Evolutionary conservation across 2,888 invertebrate species (phyloP).

Genomic region (Resseliella maxima): DNA sequence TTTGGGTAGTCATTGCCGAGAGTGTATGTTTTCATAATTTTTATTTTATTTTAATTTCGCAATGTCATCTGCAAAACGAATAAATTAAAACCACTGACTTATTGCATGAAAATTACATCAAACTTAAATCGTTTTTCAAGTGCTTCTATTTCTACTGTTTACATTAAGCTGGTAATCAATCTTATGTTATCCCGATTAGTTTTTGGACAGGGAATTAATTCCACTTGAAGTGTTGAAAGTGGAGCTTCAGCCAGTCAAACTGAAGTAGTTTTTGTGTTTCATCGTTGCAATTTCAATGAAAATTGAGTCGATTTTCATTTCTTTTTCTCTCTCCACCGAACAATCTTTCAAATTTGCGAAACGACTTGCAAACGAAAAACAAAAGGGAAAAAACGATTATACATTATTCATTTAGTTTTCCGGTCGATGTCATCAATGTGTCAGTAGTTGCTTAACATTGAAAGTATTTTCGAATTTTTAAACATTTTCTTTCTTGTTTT

Average conservation of each 20-base stretch:
- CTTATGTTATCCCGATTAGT: not conserved
- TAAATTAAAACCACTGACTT: constrained; percentile 33
- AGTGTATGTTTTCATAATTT: not conserved
- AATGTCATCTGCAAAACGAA: constrained; percentile 22
- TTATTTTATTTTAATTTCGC: constrained; percentile 8
- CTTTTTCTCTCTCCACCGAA: too few species aligned
- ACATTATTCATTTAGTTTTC: constrained; percentile 15
- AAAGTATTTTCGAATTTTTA: not conserved
- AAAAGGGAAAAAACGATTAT: not conserved
- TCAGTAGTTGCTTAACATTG: not conserved
- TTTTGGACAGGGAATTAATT: not conserved
- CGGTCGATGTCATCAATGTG: not conserved
- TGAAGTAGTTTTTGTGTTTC: not conserved
- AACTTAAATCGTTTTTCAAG: not conserved
- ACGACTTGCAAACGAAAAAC: not conserved
- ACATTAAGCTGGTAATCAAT: not conserved
- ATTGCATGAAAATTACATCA: not conserved
- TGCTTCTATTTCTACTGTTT: not conserved
- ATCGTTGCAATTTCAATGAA: not conserved
- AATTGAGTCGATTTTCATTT: not conserved
- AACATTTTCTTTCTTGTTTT: not conserved
- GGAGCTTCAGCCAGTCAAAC: not conserved
- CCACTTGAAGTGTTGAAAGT: not conserved
- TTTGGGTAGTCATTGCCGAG: not conserved
- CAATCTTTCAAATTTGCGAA: not conserved